A percentile compares a stretch with the other conserved stretches of the same genome.
These are phyloP conservation scores for Formica selysi DNA, from an alignment of 1,140 invertebrate species.

Conservation along the genomic window DNA sequence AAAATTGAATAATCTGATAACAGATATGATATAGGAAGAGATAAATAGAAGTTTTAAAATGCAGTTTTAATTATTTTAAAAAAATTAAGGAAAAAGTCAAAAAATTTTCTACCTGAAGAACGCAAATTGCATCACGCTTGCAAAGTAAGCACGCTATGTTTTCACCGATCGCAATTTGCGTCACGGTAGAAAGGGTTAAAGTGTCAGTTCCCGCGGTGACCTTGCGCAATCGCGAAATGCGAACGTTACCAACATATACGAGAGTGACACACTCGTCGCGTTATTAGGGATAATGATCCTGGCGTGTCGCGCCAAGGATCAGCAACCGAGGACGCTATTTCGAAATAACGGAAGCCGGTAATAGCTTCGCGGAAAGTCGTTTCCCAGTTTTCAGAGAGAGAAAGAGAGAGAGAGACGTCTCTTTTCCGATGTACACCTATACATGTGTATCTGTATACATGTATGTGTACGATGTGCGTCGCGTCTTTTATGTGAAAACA, in stretches of 20 bases:
- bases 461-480: no score
- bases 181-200: conserved; percentile 46
- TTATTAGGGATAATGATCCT: conserved; percentile 70
- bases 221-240: conserved; percentile 40
- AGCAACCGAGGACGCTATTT: conserved; percentile 61
- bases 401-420: conserved; percentile 18
- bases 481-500: conserved; percentile 36
- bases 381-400: conserved; percentile 69
- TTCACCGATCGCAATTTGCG: conserved; percentile 49
- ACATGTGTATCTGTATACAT: no score
- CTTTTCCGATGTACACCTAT: background rate
- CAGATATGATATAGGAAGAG: no score
- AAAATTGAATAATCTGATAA: no score
- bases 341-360: conserved; percentile 76
- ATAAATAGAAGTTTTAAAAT: no score
- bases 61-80: no score
- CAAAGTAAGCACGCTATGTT: conserved; percentile 6
- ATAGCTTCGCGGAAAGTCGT: conserved; percentile 79
- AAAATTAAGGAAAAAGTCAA: no score
- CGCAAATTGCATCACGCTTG: conserved; percentile 11
- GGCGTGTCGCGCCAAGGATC: conserved; percentile 61
- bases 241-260: background rate
- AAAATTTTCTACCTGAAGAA: background rate
- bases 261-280: conserved; percentile 44
- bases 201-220: conserved; percentile 34